These are phyloP conservation scores for Oscheius sp. DNA, from an alignment of 2,888 invertebrate genomes.

Conservation along the genomic window DNA sequence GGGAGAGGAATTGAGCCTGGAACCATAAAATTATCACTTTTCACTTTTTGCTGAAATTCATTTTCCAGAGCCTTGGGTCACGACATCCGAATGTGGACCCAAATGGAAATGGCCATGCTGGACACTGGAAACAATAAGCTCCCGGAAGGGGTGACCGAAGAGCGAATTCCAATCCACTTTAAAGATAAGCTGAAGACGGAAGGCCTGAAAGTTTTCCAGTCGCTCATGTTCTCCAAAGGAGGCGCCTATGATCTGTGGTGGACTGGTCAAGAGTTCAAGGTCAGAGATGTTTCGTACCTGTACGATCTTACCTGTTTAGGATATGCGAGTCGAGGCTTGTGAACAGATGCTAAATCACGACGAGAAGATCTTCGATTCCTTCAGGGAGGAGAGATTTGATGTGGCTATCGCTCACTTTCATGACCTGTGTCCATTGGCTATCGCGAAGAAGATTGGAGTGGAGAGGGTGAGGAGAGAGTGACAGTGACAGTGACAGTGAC, in stretches of 20 bases:
- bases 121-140: conserved; percentile 60
- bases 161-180: conserved; percentile 68
- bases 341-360: conserved; percentile 68
- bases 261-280: conserved; percentile 72
- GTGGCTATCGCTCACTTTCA: conserved; percentile 72
- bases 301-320: conserved; percentile 9
- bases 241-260: conserved; percentile 72
- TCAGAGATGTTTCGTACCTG: no score
- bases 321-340: conserved; percentile 70
- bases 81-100: conserved; percentile 69
- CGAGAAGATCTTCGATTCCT: conserved; percentile 47
- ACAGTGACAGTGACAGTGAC: no score
- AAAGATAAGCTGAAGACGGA: conserved; percentile 67
- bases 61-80: conserved; percentile 61
- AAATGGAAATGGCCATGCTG: conserved; percentile 68
- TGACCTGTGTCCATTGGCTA: conserved; percentile 70
- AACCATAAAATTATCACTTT: neutral
- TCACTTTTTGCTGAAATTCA: neutral
- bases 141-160: conserved; percentile 57
- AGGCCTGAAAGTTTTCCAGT: conserved; percentile 71
- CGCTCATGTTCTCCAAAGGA: conserved; percentile 72
- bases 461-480: conserved; percentile 45
- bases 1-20: no score
- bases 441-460: conserved; percentile 65
- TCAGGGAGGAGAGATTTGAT: conserved; percentile 63